phyloP scores from a whole-genome alignment of 2,888 invertebrate species.

The Tupiocoris notatus region DNA sequence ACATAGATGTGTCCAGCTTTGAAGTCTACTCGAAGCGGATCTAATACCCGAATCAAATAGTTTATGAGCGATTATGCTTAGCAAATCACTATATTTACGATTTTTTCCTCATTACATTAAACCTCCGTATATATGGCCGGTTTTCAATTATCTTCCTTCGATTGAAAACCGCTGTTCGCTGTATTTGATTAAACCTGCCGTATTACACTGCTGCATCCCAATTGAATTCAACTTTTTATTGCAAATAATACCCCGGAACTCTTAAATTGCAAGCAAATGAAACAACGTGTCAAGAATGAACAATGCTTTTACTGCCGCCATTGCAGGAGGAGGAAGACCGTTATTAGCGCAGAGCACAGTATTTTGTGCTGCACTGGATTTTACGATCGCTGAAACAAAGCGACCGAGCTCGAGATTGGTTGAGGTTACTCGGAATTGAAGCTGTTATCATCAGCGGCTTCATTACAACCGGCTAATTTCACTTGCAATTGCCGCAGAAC shows the following conservation, averaged over 20 bases:
- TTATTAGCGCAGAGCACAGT: neutral
- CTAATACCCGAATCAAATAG: too few species aligned
- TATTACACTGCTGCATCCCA: neutral
- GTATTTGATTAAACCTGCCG: neutral
- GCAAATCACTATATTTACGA: too few species aligned
- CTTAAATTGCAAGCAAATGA: neutral
- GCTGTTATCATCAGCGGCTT: neutral
- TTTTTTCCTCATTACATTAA: too few species aligned
- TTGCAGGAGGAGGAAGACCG: neutral
- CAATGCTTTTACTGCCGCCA: neutral
- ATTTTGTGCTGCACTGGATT: neutral
- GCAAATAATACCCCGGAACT: too few species aligned
- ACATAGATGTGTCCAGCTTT: too few species aligned
- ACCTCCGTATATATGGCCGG: too few species aligned
- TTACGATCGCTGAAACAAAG: neutral
- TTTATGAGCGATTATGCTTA: too few species aligned
- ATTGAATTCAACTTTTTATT: neutral
- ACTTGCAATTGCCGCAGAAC: neutral
- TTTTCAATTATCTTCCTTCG: too few species aligned
- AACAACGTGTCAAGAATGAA: neutral
- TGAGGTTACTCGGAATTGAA: neutral
- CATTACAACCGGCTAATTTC: neutral
- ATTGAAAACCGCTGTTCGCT: too few species aligned
- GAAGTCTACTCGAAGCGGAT: too few species aligned
- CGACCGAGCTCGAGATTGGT: neutral